Percentiles rank a stretch among this genome's conserved stretches.
These are phyloP conservation scores for Rutilus rutilus DNA, from an alignment of 2,113 vertebrate species.

Conservation along the genomic window DNA sequence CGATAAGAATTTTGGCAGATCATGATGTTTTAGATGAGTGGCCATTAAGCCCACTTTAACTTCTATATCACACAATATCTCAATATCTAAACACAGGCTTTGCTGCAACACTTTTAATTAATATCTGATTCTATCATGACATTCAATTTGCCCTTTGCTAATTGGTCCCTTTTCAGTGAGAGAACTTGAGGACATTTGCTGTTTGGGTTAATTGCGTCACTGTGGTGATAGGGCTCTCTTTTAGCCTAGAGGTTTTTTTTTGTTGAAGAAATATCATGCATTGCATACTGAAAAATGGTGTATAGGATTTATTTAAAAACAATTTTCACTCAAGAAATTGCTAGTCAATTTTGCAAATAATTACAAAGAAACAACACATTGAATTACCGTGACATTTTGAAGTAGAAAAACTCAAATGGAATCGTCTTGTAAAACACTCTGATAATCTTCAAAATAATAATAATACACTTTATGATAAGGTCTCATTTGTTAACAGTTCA, in stretches of 20 bases:
- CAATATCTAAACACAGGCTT: neutral
- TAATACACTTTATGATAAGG: neutral
- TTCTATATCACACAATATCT: neutral
- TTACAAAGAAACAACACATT: neutral
- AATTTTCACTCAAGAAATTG: neutral
- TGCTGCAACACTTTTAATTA: neutral
- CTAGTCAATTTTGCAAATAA: neutral
- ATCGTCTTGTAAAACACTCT: neutral
- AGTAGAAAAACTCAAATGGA: neutral
- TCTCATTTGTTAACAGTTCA: too few species aligned
- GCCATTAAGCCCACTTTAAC: neutral
- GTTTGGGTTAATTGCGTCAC: constrained; percentile 34
- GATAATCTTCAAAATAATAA: neutral
- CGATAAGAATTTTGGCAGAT: neutral
- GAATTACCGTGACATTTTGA: neutral
- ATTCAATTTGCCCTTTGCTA: constrained; percentile 39
- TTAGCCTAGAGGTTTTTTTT: neutral
- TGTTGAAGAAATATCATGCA: constrained; percentile 16
- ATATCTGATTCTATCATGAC: constrained; percentile 34
- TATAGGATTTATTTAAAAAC: neutral
- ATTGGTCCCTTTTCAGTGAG: constrained; percentile 42
- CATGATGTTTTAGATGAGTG: neutral
- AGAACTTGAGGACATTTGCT: constrained; percentile 27
- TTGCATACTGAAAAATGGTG: neutral
- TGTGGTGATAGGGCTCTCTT: neutral